These are phyloP conservation scores for Phyllopteryx taeniolatus DNA, from an alignment of 2,113 vertebrate species.

Conservation along the genomic window DNA sequence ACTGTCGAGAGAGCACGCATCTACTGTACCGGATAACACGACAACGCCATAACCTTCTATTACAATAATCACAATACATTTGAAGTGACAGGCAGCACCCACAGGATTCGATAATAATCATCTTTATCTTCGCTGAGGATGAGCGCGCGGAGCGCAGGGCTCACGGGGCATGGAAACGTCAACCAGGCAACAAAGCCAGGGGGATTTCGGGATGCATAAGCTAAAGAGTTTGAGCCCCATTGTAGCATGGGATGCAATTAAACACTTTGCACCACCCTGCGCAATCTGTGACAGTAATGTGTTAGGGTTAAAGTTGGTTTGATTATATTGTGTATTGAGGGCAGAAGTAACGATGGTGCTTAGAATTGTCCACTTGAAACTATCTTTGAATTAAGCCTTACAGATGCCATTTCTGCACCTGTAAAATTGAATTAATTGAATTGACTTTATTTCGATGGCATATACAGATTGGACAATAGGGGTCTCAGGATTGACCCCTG, in stretches of 20 bases:
- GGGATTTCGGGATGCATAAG: conserved; percentile 4
- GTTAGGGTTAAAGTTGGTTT: conserved; percentile 4
- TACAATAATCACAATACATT: neutral
- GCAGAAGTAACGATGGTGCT: neutral
- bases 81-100: conserved; percentile 8
- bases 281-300: conserved; percentile 35
- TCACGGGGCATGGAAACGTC: conserved; percentile 10
- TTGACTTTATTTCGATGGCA: neutral
- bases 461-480: neutral
- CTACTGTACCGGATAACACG: neutral
- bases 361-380: neutral
- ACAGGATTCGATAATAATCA: conserved; percentile 29
- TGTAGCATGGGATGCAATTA: conserved; percentile 20
- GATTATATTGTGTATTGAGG: neutral
- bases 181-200: conserved; percentile 19
- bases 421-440: neutral
- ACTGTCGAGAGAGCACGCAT: neutral
- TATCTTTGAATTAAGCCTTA: neutral
- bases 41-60: conserved; percentile 8
- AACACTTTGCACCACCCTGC: conserved; percentile 31
- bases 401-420: neutral
- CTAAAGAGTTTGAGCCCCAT: conserved; percentile 8
- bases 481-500: neutral
- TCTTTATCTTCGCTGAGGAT: conserved; percentile 17
- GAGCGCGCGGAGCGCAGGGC: conserved; percentile 13